These are phyloP conservation scores for Marmota flaviventris DNA, from an alignment of 2,113 vertebrate genomes.

Conservation along the genomic window DNA sequence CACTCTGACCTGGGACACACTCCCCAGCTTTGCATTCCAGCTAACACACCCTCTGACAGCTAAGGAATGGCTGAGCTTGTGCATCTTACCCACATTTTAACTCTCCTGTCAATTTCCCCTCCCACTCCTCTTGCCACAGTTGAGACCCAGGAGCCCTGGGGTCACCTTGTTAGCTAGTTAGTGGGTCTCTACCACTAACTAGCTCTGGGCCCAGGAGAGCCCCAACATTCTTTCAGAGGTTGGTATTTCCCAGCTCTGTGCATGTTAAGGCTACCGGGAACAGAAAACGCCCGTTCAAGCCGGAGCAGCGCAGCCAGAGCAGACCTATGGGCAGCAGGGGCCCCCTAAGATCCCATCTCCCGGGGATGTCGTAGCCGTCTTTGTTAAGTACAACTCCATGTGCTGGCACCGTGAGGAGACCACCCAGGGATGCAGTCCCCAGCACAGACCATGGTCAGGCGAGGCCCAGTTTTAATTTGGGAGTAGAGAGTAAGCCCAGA, in stretches of 20 bases:
- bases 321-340: not conserved
- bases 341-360: not conserved
- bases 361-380: no score
- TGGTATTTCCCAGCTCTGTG: not conserved
- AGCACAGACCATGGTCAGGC: not conserved
- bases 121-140: not conserved
- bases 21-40: not conserved
- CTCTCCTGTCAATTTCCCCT: not conserved
- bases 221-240: not conserved
- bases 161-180: no score
- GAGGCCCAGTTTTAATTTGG: no score
- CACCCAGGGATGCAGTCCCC: not conserved
- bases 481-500: not conserved
- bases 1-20: accelerated
- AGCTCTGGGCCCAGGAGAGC: no score
- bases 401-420: not conserved
- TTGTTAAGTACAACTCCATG: no score
- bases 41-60: not conserved
- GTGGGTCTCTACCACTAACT: not conserved
- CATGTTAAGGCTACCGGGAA: not conserved
- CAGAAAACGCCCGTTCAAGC: not conserved
- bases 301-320: no score
- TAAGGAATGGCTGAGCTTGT: accelerated
- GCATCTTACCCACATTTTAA: not conserved
- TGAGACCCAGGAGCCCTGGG: not conserved